Percentiles rank a stretch among this genome's conserved stretches.
phyloP scores from a whole-genome alignment of 2,888 invertebrate genomes.

The Campoletis raptor region DNA sequence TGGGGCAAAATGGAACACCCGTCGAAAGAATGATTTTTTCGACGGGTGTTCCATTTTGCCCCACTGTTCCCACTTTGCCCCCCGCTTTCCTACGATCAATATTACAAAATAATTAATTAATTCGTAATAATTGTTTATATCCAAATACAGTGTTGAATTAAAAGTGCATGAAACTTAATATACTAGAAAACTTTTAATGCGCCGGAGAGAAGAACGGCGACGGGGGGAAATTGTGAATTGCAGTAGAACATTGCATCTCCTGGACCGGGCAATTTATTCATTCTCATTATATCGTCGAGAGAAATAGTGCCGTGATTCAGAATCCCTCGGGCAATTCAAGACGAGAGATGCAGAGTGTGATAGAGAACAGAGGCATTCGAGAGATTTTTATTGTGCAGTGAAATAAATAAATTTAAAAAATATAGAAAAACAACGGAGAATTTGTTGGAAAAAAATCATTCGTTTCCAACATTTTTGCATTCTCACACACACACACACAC shows the following conservation, averaged over 20 bases:
- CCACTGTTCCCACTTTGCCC: too few species aligned
- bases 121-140: background rate
- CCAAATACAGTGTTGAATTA: constrained; percentile 34
- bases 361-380: background rate
- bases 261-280: constrained; percentile 60
- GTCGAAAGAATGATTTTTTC: too few species aligned
- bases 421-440: background rate
- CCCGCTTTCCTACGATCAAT: too few species aligned
- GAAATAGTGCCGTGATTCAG: background rate
- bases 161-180: constrained; percentile 40
- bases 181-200: constrained; percentile 59
- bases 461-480: too few species aligned
- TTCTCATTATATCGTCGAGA: constrained; percentile 58
- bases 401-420: background rate
- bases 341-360: background rate
- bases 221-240: constrained; percentile 27
- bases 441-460: background rate
- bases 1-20: too few species aligned
- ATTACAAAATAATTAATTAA: background rate
- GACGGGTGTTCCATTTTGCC: too few species aligned
- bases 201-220: constrained; percentile 24
- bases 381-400: background rate
- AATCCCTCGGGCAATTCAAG: constrained; percentile 16
- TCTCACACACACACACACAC: too few species aligned
- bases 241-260: constrained; percentile 51